phyloP scores from a whole-genome alignment of 2,797 vertebrate genomes.

The Lithobates pipiens region DNA sequence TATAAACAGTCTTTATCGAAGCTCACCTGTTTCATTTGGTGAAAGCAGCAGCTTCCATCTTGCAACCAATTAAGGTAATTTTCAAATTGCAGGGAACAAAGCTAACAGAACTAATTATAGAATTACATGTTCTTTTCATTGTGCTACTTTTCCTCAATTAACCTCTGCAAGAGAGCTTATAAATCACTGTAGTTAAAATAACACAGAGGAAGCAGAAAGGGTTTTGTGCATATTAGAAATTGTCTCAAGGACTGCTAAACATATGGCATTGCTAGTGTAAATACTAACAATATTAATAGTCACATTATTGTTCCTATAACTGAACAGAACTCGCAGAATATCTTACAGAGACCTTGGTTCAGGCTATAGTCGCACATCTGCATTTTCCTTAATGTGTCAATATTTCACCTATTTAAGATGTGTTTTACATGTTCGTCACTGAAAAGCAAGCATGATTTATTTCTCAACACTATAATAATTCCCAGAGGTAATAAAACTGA shows the following conservation, averaged over 20 bases:
- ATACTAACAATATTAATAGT: background rate
- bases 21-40: background rate
- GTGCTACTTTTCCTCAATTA: background rate
- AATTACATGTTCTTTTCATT: slow-evolving; percentile 11
- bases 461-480: too few species aligned
- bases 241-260: background rate
- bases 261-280: background rate
- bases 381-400: too few species aligned
- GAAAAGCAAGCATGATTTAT: too few species aligned
- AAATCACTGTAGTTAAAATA: background rate
- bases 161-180: background rate
- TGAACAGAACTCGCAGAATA: too few species aligned
- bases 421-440: too few species aligned
- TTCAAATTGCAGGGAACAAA: background rate
- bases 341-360: too few species aligned
- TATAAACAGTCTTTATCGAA: background rate
- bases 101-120: slow-evolving; percentile 2
- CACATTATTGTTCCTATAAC: background rate
- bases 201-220: background rate
- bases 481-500: too few species aligned
- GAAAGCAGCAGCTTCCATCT: background rate
- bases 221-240: background rate
- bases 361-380: too few species aligned
- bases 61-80: slow-evolving; percentile 10
- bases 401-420: too few species aligned